These are phyloP conservation scores for Aromia moschata DNA, from an alignment of 2,888 invertebrate genomes.

Conservation along the genomic window DNA sequence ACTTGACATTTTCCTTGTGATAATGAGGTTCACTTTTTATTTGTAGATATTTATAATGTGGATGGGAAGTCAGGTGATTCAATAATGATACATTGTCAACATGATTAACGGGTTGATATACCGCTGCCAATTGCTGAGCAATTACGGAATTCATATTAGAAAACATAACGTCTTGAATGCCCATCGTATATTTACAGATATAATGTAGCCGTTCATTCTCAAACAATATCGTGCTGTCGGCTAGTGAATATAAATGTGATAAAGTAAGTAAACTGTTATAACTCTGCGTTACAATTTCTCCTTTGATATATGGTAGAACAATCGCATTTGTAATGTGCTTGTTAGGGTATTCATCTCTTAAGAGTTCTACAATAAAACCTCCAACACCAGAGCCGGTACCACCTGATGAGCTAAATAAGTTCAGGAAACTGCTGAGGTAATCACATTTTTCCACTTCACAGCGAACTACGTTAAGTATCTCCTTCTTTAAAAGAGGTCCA, in stretches of 20 bases:
- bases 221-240: conserved; percentile 62
- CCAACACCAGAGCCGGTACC: conserved; percentile 68
- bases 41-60: conserved; percentile 63
- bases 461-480: conserved; percentile 59
- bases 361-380: conserved; percentile 60
- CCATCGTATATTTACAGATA: conserved; percentile 55
- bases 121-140: conserved; percentile 62
- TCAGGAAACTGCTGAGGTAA: conserved; percentile 61
- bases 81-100: conserved; percentile 54
- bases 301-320: conserved; percentile 63
- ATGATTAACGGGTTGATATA: conserved; percentile 61
- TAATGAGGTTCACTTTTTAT: conserved; percentile 62
- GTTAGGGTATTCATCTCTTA: conserved; percentile 63
- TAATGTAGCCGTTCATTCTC: conserved; percentile 64
- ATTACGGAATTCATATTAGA: conserved; percentile 64
- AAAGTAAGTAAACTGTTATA: conserved; percentile 66
- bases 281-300: conserved; percentile 66
- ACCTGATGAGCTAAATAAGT: conserved; percentile 64
- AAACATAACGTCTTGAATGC: conserved; percentile 54
- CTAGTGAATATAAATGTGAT: conserved; percentile 60
- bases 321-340: conserved; percentile 61
- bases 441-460: conserved; percentile 63
- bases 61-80: conserved; percentile 61
- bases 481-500: conserved; percentile 57
- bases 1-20: conserved; percentile 49